These are phyloP conservation scores for Styela plicata DNA, from an alignment of 23 tunicate genomes.

Conservation along the genomic window DNA sequence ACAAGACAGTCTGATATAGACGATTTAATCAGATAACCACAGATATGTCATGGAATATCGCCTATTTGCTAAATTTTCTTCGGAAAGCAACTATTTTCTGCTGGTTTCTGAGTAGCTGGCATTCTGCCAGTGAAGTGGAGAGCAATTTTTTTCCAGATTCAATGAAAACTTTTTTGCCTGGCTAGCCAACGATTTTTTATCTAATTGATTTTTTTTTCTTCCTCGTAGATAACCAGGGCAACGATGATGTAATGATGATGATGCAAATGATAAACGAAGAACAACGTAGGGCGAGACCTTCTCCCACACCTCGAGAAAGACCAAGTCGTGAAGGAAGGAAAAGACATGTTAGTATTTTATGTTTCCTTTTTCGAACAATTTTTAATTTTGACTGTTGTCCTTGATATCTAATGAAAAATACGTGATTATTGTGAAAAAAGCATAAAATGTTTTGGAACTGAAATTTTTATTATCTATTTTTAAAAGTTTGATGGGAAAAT, in stretches of 20 bases:
- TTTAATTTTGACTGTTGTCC: no score
- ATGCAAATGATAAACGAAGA: slow-evolving; percentile 26
- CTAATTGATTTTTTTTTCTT: neutral
- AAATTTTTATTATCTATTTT: no score
- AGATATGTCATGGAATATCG: no score
- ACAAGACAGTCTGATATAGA: no score
- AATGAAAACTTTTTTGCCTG: neutral
- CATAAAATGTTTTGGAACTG: no score
- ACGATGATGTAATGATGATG: slow-evolving; percentile 27
- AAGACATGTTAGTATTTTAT: slow-evolving; percentile 8
- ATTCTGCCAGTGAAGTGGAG: neutral
- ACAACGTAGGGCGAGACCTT: neutral
- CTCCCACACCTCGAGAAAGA: neutral
- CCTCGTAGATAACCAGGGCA: neutral
- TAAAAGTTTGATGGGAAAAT: no score
- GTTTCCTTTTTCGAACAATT: no score
- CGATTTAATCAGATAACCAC: no score
- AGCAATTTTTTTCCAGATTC: no score
- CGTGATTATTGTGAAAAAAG: no score
- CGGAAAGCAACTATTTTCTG: neutral
- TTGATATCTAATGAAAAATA: no score
- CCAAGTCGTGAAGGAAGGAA: neutral
- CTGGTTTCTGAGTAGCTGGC: neutral
- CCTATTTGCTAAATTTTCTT: no score
- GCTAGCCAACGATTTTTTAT: neutral